Evolutionary conservation across 2,113 vertebrate genomes (phyloP), one percentile per base, ranked within the genome.

Genomic region (Oreochromis tanganicae): DNA sequence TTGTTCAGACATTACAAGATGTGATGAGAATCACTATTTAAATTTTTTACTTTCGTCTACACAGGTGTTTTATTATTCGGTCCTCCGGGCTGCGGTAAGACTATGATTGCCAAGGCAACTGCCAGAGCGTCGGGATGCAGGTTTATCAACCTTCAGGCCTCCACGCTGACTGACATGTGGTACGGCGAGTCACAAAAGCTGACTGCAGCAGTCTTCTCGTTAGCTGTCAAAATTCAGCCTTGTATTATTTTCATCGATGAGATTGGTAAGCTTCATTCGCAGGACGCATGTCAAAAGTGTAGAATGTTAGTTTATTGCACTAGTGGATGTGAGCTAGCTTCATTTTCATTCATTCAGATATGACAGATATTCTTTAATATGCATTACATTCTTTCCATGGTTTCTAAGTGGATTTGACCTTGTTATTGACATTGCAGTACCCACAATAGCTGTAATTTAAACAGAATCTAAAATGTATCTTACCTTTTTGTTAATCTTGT

Each of bases 201-300:
- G 89, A 96, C 97, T 0, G 96, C 97, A 19, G 97, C 97, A 1
- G 96, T 97, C 34, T 97, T 97, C 92, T 97, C 97, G 5, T 80
- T 97, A 93, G 97, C 96, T 36, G 92, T 91, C 34, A 97, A 97
- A 94, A 94, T 97, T 87, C 97, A 97, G 52, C 97, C 97, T 14
- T 97, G 97, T 87, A 97, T 97, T 24, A 91, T 97, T 85, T 97
- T 97, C 90, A 97, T 97, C 9, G 97, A 97, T 93, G 96, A 97
- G 90, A 97, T 97, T 16, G 96, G 97, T 97, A 48, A 95, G 94
- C 57, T n/a, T 43, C 32, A 81, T 17, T 32, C 48, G 63, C 32
- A 24, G 7, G 14, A 81, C 1, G 1, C 34, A 16, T 63, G 4
- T 41, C 81, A 57, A 5, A 17, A 41, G 5, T 75, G 36, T 10